These are phyloP conservation scores for Phyllotreta cruciferae DNA, from an alignment of 2,888 invertebrate species.

Conservation along the genomic window DNA sequence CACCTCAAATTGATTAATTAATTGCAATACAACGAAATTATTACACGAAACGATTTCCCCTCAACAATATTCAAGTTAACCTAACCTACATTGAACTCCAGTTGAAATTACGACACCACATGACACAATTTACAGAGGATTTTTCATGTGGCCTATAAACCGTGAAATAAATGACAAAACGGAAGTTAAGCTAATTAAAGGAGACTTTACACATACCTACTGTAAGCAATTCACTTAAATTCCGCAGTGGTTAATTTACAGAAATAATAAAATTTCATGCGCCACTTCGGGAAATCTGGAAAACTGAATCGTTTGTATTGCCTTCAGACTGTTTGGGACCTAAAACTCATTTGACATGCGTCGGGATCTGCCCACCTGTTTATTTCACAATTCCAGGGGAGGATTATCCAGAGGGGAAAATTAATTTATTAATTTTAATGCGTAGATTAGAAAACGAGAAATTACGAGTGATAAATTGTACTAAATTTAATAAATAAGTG, in stretches of 20 bases:
- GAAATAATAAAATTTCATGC: neutral
- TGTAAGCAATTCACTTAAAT: neutral
- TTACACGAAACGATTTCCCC: neutral
- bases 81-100: conserved; percentile 10
- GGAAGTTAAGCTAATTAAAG: neutral
- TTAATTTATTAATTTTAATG: neutral
- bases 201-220: neutral
- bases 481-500: too few relatives aligned
- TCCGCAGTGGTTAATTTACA: neutral
- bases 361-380: conserved; percentile 32
- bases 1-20: neutral
- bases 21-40: neutral
- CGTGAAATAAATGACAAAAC: neutral
- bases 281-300: neutral
- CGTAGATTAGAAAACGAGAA: neutral
- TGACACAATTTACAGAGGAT: neutral
- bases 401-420: neutral
- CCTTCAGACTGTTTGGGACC: conserved; percentile 18
- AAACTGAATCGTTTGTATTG: conserved; percentile 7
- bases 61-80: neutral
- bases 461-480: too few relatives aligned
- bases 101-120: conserved; percentile 5
- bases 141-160: neutral
- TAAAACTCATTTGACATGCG: conserved; percentile 36
- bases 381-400: conserved; percentile 8